These are phyloP conservation scores for Eristalis pertinax DNA, from an alignment of 2,888 invertebrate species.

Conservation along the genomic window DNA sequence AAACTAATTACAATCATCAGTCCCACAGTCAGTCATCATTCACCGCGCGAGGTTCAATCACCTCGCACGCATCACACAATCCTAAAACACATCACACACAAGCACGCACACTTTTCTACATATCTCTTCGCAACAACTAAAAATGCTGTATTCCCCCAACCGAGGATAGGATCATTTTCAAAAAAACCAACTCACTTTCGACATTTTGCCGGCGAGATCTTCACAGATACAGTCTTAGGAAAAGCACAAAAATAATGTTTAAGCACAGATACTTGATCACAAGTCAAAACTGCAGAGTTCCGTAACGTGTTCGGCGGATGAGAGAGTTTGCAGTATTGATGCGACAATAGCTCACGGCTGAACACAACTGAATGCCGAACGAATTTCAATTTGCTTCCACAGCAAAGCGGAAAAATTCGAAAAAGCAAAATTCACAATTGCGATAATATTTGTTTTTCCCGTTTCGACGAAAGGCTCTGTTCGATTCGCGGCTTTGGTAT, in stretches of 20 bases:
- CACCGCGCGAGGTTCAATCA: constrained; percentile 12
- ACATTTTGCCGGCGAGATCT: constrained; percentile 52
- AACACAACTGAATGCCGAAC: constrained; percentile 45
- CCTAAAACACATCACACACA: not conserved
- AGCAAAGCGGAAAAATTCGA: constrained; percentile 28
- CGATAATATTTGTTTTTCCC: constrained; percentile 17
- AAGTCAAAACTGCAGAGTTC: constrained; percentile 16
- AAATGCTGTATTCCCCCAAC: not conserved
- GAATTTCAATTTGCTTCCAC: constrained; percentile 51
- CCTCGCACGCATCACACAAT: constrained; percentile 21
- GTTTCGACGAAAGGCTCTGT: constrained; percentile 22
- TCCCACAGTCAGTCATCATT: not conserved
- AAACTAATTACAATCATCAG: not conserved
- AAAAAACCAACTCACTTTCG: constrained; percentile 59
- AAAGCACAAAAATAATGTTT: constrained; percentile 21
- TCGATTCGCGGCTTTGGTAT: constrained; percentile 18
- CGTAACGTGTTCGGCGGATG: constrained; percentile 25
- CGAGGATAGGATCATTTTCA: not conserved
- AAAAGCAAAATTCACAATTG: constrained; percentile 13
- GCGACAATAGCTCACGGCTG: constrained; percentile 53
- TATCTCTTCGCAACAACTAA: not conserved
- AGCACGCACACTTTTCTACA: not conserved
- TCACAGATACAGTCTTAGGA: constrained; percentile 21
- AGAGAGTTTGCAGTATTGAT: constrained; percentile 39
- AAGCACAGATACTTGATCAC: not conserved